phyloP scores from a whole-genome alignment of 1,140 invertebrate species.

The Zelostemma sp. region DNA sequence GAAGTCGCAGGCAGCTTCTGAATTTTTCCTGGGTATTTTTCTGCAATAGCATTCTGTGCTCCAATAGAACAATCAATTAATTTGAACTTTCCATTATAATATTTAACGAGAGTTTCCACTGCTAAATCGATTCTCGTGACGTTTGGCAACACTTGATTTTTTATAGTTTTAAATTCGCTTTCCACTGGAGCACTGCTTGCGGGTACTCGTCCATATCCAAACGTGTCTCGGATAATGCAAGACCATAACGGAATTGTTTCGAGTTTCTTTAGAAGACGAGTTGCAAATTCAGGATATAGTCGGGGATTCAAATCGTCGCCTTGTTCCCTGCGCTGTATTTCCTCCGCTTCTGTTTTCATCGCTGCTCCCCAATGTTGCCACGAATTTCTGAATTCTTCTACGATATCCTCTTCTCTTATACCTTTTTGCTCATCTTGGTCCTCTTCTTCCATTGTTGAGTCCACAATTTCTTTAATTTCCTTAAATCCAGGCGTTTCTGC shows the following conservation, averaged over 20 bases:
- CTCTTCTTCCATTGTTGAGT: neutral
- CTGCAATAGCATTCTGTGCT: neutral
- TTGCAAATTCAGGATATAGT: conserved; percentile 1
- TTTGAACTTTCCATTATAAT: conserved; percentile 15
- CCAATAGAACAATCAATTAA: neutral
- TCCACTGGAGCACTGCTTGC: conserved; percentile 18
- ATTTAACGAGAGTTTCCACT: conserved; percentile 5
- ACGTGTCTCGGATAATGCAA: conserved; percentile 1
- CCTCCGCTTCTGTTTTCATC: neutral
- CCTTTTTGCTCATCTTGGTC: neutral
- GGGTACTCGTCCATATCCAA: conserved; percentile 10
- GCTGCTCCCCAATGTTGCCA: neutral
- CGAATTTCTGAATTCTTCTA: neutral
- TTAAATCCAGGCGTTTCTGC: neutral
- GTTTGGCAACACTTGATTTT: conserved; percentile 4
- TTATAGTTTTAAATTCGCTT: conserved; percentile 7
- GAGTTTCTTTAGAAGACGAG: conserved; percentile 7
- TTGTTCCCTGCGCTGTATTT: neutral
- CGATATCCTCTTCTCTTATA: neutral
- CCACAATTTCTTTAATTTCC: conserved; percentile 5
- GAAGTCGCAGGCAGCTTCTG: neutral
- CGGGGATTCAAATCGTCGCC: conserved; percentile 16
- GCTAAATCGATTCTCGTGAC: neutral
- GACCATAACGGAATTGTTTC: conserved; percentile 12
- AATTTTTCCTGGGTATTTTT: conserved; percentile 1